phyloP scores from a whole-genome alignment of 2,797 vertebrate genomes.

The Orientallactaga sibirica region DNA sequence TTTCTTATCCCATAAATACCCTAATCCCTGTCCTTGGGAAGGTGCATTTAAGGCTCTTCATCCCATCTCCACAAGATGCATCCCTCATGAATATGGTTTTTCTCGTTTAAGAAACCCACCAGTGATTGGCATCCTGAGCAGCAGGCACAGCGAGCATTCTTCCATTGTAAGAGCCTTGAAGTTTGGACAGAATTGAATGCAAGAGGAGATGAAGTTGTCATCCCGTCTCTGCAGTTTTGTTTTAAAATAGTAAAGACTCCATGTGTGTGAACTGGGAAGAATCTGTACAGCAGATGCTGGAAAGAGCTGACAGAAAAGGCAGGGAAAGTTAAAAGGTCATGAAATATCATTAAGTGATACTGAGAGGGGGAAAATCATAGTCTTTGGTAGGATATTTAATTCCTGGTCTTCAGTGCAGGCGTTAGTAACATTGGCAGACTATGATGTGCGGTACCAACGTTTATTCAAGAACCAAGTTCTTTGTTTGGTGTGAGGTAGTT shows the following conservation, averaged over 20 bases:
- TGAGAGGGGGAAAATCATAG: not conserved
- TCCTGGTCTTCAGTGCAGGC: constrained; percentile 6
- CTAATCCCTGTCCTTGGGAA: not conserved
- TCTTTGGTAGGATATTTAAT: not conserved
- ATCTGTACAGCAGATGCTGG: not conserved
- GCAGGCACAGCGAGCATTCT: not conserved
- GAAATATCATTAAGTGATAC: not conserved
- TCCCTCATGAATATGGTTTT: not conserved
- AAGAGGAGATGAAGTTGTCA: not conserved
- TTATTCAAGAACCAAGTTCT: not conserved
- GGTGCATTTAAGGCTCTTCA: not conserved
- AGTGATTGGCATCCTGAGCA: not conserved
- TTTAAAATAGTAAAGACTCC: not conserved
- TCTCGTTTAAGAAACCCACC: not conserved
- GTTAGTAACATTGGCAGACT: not conserved
- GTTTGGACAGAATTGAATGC: not conserved
- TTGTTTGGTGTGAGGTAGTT: not conserved
- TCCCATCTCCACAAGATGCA: not conserved
- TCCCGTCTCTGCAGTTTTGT: not conserved
- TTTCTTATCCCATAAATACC: not conserved
- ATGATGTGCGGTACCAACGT: not conserved
- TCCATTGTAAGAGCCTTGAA: not conserved
- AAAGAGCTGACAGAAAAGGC: not conserved
- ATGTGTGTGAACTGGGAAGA: not conserved
- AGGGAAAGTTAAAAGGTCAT: not conserved